phyloP scores from a whole-genome alignment of 2,113 vertebrate genomes.

The Spea bombifrons region DNA sequence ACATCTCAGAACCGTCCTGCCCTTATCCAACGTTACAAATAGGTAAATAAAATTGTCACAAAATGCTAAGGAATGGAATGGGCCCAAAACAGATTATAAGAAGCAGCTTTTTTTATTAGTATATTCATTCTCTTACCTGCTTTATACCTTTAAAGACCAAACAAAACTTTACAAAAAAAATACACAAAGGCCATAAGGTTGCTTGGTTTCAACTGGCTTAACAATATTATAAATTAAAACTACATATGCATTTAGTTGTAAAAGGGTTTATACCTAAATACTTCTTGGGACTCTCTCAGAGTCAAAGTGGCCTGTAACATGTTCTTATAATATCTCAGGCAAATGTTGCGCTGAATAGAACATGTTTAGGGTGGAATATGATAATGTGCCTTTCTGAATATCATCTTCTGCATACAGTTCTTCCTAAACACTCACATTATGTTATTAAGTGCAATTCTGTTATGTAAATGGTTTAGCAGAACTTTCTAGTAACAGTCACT shows the following conservation, averaged over 20 bases:
- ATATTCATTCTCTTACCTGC: conserved; percentile 48
- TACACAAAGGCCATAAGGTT: conserved; percentile 50
- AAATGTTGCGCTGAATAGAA: conserved; percentile 24
- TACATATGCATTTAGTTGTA: conserved; percentile 24
- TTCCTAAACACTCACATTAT: conserved; percentile 19
- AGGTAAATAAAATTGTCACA: conserved; percentile 10
- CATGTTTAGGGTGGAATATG: conserved; percentile 1
- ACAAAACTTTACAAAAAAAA: conserved; percentile 52
- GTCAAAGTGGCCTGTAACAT: conserved; percentile 39
- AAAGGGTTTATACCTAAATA: conserved; percentile 36
- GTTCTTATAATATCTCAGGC: conserved; percentile 22
- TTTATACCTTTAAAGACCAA: conserved; percentile 52
- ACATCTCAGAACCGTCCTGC: conserved; percentile 50
- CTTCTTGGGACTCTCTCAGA: conserved; percentile 32
- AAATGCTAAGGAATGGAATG: conserved; percentile 38
- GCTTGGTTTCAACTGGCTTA: conserved; percentile 49
- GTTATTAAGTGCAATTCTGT: conserved; percentile 38
- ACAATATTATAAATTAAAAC: conserved; percentile 46
- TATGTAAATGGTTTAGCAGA: neutral
- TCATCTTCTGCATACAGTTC: conserved; percentile 24
- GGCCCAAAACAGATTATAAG: conserved; percentile 39
- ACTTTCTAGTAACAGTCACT: neutral
- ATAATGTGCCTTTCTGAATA: conserved; percentile 21
- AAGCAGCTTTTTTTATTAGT: conserved; percentile 50
- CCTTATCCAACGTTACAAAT: conserved; percentile 40